Base-by-base conservation (phyloP, 2,888 invertebrate species). In the Apocheima hispidaria region DNA sequence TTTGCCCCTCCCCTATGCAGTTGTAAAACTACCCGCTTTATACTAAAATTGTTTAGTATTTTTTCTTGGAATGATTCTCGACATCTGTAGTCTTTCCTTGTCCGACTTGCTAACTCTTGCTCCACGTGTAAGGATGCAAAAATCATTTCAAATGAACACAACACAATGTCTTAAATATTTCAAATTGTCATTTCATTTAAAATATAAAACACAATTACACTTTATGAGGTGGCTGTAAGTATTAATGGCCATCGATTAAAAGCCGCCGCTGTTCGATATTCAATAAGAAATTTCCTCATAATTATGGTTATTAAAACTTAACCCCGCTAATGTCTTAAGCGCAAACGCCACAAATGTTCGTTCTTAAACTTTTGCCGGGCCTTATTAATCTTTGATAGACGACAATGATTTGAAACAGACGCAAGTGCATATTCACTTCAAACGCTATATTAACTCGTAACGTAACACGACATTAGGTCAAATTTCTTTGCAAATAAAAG, bases 1-100 rank as follows among this genome's bases (percentile, higher is more conserved):
- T 60, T 43, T 56, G 59, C 63, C 68, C 66, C 60, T 35, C 54
- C 60, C 63, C 58, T 57, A 44, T 66, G 56, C 58, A 60, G 57
- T 66, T 66, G 62, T 63, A 55, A 69, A 69, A 68, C 59, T 56
- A 68, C 64, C 64, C 66, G 50, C 57, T 51, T 28, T 7, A 28
- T 44, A 41, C n/a, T 23, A 23, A 49, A 40, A 21, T 4, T 18
- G 3, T 28, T 16, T 5, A 28, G 5, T 21, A 23, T 53, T 4
- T 14, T n/a, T 3, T 36, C 7, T n/a, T 16, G 9, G 36, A 7
- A 36, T 7, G 12, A 36, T 36, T 16, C 16, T 16, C 6, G 4
- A 36, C 2, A 2, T 16, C 16, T 36, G 16, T 16, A 33, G 33
- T n/a, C n/a, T n/a, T n/a, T n/a, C 14, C 2, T 33, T 33, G 2